phyloP scores from a whole-genome alignment of 2,888 invertebrate species.

The Philopedon plagiatum region DNA sequence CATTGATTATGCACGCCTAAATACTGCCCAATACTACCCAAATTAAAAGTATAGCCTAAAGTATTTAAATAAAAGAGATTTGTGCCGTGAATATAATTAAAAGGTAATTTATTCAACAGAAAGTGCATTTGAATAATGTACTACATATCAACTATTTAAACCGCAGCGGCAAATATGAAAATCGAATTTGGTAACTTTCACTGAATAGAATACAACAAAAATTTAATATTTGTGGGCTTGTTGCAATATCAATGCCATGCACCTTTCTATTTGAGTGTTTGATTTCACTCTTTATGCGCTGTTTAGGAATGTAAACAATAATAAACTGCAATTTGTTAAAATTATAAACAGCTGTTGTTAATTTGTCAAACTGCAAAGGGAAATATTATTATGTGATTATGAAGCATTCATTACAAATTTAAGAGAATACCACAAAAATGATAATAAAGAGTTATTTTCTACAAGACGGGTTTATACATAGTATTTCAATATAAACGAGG shows the following conservation, averaged over 20 bases:
- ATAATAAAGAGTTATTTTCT: no score
- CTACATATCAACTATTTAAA: conserved; percentile 14
- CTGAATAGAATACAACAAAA: conserved; percentile 17
- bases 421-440: no score
- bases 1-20: no score
- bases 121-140: conserved; percentile 27
- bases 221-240: conserved; percentile 13
- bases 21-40: background rate
- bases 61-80: background rate
- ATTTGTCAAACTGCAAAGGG: no score
- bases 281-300: conserved; percentile 44
- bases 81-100: background rate
- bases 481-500: no score
- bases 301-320: conserved; percentile 28
- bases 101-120: conserved; percentile 5
- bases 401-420: no score
- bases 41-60: background rate
- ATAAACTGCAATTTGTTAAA: conserved; percentile 5
- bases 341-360: no score
- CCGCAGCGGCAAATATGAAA: conserved; percentile 13
- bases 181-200: conserved; percentile 29
- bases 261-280: conserved; percentile 34
- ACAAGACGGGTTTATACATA: no score
- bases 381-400: no score
- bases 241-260: conserved; percentile 13